Percentiles rank a stretch among this genome's conserved stretches.
Evolutionary conservation across 2,797 vertebrate genomes (phyloP).

Genomic region (Gobionotothen gibberifrons): DNA sequence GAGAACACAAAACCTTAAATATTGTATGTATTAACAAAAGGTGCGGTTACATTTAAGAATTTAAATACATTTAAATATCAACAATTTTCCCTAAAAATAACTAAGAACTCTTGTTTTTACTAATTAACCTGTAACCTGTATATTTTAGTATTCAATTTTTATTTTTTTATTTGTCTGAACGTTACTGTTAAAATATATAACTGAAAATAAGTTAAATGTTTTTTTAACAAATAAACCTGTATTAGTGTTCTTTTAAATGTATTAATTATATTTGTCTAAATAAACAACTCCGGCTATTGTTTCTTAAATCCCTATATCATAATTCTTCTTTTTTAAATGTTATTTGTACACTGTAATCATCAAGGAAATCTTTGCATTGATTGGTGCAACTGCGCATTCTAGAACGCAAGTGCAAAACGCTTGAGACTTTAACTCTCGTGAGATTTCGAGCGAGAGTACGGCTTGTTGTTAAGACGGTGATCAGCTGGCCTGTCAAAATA

Average conservation of each 20-base stretch:
- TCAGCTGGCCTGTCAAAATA: slow-evolving; percentile 77
- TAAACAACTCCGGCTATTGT: background rate
- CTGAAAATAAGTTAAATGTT: too few relatives aligned
- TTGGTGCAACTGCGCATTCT: slow-evolving; percentile 37
- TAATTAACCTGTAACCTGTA: too few relatives aligned
- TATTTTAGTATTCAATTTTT: too few relatives aligned
- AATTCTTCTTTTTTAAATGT: background rate
- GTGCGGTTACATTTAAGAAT: background rate
- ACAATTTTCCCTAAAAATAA: too few relatives aligned
- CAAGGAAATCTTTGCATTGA: background rate
- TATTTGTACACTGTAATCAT: background rate
- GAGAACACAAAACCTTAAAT: too few relatives aligned
- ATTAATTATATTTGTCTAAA: background rate
- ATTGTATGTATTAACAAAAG: too few relatives aligned
- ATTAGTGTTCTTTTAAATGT: too few relatives aligned
- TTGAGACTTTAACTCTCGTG: slow-evolving; percentile 24
- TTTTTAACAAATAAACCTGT: too few relatives aligned
- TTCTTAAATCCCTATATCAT: background rate
- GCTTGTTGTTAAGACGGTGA: slow-evolving; percentile 1
- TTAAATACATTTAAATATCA: background rate
- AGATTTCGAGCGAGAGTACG: slow-evolving; percentile 29
- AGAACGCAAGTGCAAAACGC: slow-evolving; percentile 18
- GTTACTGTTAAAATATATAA: too few relatives aligned
- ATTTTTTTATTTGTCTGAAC: too few relatives aligned
- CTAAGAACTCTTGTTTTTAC: background rate